A percentile compares a stretch with the other conserved stretches of the same genome.
Evolutionary conservation across 2,797 vertebrate species (phyloP).

Genomic region (Rhabdomys pumilio): DNA sequence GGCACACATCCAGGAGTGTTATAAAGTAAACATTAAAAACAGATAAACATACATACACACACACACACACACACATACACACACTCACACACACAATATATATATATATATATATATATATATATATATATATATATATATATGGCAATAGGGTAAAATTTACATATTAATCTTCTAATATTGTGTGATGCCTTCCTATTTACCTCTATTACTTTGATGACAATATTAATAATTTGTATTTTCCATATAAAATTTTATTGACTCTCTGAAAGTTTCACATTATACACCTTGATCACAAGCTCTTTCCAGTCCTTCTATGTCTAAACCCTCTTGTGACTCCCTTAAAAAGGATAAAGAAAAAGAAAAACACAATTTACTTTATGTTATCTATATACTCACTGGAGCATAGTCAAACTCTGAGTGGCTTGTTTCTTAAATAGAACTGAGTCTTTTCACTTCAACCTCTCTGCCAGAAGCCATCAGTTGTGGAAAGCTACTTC

Average conservation of each 20-base stretch:
- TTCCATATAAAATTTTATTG: not conserved
- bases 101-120: too few species aligned
- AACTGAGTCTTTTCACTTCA: not conserved
- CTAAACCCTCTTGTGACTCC: not conserved
- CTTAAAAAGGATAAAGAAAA: not conserved
- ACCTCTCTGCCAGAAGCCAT: not conserved
- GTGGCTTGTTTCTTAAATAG: not conserved
- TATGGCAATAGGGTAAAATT: not conserved
- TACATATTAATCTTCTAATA: not conserved
- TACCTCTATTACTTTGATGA: constrained; percentile 48
- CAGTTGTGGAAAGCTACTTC: not conserved
- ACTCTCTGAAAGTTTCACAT: not conserved
- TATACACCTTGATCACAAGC: not conserved
- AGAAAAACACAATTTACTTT: not conserved
- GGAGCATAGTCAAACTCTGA: not conserved
- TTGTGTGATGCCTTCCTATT: not conserved
- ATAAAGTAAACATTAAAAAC: constrained; percentile 31
- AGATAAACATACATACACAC: not conserved
- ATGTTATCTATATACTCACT: not conserved
- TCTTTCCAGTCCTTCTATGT: not conserved
- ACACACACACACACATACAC: not conserved
- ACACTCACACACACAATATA: not conserved
- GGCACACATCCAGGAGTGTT: not conserved
- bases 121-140: not conserved
- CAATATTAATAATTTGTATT: constrained; percentile 55